Percentiles rank a stretch among this genome's conserved stretches.
phyloP scores from a whole-genome alignment of 2,113 vertebrate genomes.

The Xenopus laevis region DNA sequence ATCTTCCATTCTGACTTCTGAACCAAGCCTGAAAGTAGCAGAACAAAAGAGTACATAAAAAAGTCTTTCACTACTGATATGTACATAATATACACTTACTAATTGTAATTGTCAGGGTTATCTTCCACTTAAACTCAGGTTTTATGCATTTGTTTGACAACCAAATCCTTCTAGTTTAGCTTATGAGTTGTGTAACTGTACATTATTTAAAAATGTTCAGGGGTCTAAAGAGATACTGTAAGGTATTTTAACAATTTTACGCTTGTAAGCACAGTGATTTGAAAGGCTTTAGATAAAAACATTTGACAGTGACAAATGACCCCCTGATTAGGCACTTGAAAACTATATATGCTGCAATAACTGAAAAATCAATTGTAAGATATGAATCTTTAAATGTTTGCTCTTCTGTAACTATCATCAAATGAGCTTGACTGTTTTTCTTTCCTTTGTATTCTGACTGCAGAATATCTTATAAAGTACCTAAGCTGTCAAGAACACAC shows the following conservation, averaged over 20 bases:
- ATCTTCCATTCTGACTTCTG: too few species aligned
- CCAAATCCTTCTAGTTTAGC: too few species aligned
- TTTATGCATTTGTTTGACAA: too few species aligned
- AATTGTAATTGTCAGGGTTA: too few species aligned
- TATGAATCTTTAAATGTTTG: conserved; percentile 3
- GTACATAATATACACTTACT: too few species aligned
- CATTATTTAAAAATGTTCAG: neutral
- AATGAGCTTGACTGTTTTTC: neutral
- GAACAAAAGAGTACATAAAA: too few species aligned
- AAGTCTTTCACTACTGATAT: too few species aligned
- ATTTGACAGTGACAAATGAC: neutral
- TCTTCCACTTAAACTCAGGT: too few species aligned
- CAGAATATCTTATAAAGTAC: neutral
- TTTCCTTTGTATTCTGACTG: neutral
- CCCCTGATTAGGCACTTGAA: neutral
- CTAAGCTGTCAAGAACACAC: neutral
- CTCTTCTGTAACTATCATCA: neutral
- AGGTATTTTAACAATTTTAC: neutral
- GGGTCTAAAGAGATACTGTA: neutral
- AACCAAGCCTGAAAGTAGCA: too few species aligned
- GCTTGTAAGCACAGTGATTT: neutral
- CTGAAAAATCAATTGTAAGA: neutral
- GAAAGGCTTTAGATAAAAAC: neutral
- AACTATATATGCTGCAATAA: neutral
- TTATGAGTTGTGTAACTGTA: too few species aligned